Percentiles rank a stretch among this genome's conserved stretches.
Evolutionary conservation across 2,113 vertebrate genomes (phyloP).

Genomic region (Oostethus manadensis): DNA sequence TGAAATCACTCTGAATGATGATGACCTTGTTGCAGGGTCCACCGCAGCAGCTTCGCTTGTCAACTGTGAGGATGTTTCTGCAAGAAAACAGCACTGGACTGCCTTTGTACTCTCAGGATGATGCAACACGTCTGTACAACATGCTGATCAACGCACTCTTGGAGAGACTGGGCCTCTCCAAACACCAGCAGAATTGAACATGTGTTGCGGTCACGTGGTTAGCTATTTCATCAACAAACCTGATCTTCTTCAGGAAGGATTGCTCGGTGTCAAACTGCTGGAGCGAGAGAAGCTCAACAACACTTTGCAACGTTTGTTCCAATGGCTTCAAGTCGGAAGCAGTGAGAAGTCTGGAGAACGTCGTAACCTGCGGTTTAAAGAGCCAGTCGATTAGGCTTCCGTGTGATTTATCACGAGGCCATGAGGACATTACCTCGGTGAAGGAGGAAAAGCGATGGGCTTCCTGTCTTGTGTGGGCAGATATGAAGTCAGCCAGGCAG

Average conservation of each 20-base stretch:
- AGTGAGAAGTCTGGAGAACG: constrained; percentile 92
- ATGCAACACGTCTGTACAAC: background rate
- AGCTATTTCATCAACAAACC: constrained; percentile 70
- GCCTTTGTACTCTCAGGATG: background rate
- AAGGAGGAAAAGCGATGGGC: constrained; percentile 46
- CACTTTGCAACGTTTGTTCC: constrained; percentile 51
- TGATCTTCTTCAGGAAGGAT: constrained; percentile 85
- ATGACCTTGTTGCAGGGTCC: constrained; percentile 73
- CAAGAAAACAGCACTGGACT: constrained; percentile 10
- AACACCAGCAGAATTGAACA: background rate
- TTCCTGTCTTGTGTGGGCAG: constrained; percentile 45
- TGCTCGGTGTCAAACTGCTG: constrained; percentile 92
- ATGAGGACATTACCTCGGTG: constrained; percentile 78
- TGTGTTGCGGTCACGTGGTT: too few relatives aligned
- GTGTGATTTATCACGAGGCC: background rate
- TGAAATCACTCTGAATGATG: constrained; percentile 88
- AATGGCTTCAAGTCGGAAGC: constrained; percentile 70
- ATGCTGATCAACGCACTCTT: too few relatives aligned
- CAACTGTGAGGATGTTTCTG: constrained; percentile 72
- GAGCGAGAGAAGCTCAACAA: constrained; percentile 77
- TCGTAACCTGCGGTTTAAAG: constrained; percentile 78
- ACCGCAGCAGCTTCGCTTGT: constrained; percentile 1
- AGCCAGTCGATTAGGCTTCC: background rate
- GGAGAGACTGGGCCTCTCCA: background rate
- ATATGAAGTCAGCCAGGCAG: constrained; percentile 81